A percentile compares a stretch with the other conserved stretches of the same genome.
phyloP scores from a whole-genome alignment of 2,797 vertebrate species.

The Furcifer pardalis region DNA sequence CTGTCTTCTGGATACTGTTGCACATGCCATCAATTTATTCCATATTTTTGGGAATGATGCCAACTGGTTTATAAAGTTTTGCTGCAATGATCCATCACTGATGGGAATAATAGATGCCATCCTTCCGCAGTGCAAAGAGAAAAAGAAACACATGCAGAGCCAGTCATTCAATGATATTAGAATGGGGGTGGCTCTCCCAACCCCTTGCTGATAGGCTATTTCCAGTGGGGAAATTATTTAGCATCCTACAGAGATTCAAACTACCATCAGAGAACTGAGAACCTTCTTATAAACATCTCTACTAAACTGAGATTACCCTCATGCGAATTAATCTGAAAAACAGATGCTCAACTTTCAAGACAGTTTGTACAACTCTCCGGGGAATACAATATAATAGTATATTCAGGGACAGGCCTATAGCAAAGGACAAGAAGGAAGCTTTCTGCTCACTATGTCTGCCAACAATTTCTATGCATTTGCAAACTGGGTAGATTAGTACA shows the following conservation, averaged over 20 bases:
- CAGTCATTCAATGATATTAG: neutral
- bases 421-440: neutral
- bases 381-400: conserved; percentile 23
- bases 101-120: neutral
- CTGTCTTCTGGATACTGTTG: conserved; percentile 19
- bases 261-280: conserved; percentile 10
- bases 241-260: conserved; percentile 2
- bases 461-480: neutral
- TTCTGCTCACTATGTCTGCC: neutral
- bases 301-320: neutral
- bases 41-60: conserved; percentile 38
- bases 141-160: neutral
- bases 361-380: conserved; percentile 3
- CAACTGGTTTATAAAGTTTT: conserved; percentile 60
- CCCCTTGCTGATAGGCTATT: neutral
- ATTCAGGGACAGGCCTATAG: neutral
- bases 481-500: neutral
- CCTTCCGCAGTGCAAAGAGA: neutral
- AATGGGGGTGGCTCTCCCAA: neutral
- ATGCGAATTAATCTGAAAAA: neutral
- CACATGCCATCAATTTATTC: conserved; percentile 50
- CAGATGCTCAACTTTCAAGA: conserved; percentile 29
- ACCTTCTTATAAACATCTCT: neutral
- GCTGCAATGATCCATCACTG: conserved; percentile 21
- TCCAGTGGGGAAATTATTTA: conserved; percentile 13